Evolutionary conservation across 1,140 invertebrate genomes (phyloP).

Genomic region (Bombus picipes): DNA sequence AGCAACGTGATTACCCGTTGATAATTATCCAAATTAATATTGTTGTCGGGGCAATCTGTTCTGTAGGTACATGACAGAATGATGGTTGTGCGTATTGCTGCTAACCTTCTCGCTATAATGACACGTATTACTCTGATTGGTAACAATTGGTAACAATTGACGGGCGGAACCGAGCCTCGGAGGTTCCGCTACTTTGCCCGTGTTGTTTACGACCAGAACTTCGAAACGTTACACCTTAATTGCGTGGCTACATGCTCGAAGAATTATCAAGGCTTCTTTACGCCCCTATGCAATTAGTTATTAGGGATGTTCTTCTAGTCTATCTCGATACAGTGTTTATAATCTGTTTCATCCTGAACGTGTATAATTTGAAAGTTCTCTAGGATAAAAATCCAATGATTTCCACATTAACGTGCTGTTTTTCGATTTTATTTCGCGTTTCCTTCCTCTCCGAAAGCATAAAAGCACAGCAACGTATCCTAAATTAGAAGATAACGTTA

Average conservation of each 20-base stretch:
- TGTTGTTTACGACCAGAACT: constrained; percentile 81
- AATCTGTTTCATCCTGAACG: constrained; percentile 28
- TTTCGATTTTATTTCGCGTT: not conserved
- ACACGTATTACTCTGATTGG: constrained; percentile 82
- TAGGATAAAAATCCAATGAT: not conserved
- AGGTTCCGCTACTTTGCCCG: constrained; percentile 81
- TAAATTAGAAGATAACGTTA: not conserved
- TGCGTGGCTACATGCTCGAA: constrained; percentile 76
- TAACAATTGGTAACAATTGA: constrained; percentile 82
- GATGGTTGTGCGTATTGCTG: constrained; percentile 71
- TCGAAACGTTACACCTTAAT: constrained; percentile 80
- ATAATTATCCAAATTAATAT: constrained; percentile 70
- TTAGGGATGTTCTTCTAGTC: constrained; percentile 35
- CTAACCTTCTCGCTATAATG: constrained; percentile 77
- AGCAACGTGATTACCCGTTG: constrained; percentile 69
- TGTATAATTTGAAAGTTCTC: constrained; percentile 2
- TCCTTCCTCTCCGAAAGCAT: not conserved
- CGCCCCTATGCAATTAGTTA: constrained; percentile 62
- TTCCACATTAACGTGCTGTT: not conserved
- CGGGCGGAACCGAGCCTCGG: constrained; percentile 77
- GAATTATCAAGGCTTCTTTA: constrained; percentile 76
- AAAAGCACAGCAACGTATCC: not conserved
- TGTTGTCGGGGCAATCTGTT: constrained; percentile 68
- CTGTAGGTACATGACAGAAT: constrained; percentile 61
- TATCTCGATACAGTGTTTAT: constrained; percentile 19